phyloP scores from a whole-genome alignment of 37 sponge, comb jelly and placozoan genomes.

The Mnemiopsis leidyi region DNA sequence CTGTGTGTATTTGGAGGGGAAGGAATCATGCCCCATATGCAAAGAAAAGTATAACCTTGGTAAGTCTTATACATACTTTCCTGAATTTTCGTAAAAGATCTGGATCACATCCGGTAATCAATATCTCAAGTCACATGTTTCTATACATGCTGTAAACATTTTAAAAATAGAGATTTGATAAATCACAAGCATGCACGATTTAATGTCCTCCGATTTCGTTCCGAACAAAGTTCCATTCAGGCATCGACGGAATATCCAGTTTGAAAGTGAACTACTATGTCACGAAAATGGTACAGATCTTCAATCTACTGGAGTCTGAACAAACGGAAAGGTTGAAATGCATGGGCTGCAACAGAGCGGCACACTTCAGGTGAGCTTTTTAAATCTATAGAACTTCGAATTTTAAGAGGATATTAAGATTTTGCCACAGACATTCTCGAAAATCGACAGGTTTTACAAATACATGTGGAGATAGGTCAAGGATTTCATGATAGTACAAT shows the following conservation, averaged over 20 bases:
- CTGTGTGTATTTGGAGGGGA: neutral
- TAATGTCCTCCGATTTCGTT: neutral
- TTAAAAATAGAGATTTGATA: neutral
- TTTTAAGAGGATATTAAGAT: too few relatives aligned
- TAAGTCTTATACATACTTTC: neutral
- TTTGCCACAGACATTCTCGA: too few relatives aligned
- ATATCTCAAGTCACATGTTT: neutral
- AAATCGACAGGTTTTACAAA: too few relatives aligned
- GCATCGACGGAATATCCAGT: neutral
- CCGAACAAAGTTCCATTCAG: neutral
- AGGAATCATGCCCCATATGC: neutral
- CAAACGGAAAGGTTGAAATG: conserved; percentile 33
- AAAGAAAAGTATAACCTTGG: neutral
- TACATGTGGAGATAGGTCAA: too few relatives aligned
- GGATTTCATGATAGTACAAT: too few relatives aligned
- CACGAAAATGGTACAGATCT: conserved; percentile 24
- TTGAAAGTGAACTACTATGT: conserved; percentile 57
- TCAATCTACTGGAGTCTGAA: conserved; percentile 31
- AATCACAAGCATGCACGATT: neutral
- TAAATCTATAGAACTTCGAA: too few relatives aligned
- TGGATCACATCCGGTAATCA: neutral
- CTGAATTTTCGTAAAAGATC: neutral
- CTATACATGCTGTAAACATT: neutral
- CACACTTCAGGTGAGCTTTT: conserved; percentile 36
- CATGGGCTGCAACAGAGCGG: conserved; percentile 45